A percentile compares a stretch with the other conserved stretches of the same genome.
These are phyloP conservation scores for Drosophila maculinotata DNA, from an alignment of 2,888 invertebrate species.

Conservation along the genomic window DNA sequence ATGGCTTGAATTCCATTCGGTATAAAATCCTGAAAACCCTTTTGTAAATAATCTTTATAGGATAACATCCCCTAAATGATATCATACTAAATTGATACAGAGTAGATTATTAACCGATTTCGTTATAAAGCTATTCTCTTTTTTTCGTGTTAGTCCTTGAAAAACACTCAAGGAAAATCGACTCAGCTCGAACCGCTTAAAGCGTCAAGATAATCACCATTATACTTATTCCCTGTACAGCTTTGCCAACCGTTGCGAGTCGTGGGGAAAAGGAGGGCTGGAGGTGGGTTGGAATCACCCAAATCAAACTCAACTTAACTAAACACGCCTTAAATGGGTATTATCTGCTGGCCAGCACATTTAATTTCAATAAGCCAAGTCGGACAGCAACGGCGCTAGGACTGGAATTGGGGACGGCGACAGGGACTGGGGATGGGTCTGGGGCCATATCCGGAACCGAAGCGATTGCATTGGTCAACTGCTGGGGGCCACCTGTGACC, in stretches of 20 bases:
- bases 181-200: slow-evolving; percentile 11
- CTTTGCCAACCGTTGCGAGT: too few species aligned
- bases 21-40: too few species aligned
- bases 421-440: slow-evolving; percentile 26
- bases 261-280: too few species aligned
- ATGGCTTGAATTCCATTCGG: too few species aligned
- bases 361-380: slow-evolving; percentile 74
- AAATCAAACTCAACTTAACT: slow-evolving; percentile 76
- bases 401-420: slow-evolving; percentile 1
- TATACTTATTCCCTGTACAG: slow-evolving; percentile 13
- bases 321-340: slow-evolving; percentile 77
- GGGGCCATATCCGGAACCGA: neutral
- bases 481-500: slow-evolving; percentile 78
- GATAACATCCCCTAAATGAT: neutral
- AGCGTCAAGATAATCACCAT: slow-evolving; percentile 34
- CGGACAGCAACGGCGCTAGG: slow-evolving; percentile 1
- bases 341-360: slow-evolving; percentile 74
- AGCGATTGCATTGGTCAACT: slow-evolving; percentile 59
- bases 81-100: neutral
- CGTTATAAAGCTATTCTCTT: neutral
- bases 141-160: neutral
- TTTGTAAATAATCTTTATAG: too few species aligned
- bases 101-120: neutral
- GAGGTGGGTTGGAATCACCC: slow-evolving; percentile 40
- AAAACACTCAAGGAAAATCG: too few species aligned